phyloP scores from a whole-genome alignment of 2,888 invertebrate species.

The Lasioglossum morio region DNA sequence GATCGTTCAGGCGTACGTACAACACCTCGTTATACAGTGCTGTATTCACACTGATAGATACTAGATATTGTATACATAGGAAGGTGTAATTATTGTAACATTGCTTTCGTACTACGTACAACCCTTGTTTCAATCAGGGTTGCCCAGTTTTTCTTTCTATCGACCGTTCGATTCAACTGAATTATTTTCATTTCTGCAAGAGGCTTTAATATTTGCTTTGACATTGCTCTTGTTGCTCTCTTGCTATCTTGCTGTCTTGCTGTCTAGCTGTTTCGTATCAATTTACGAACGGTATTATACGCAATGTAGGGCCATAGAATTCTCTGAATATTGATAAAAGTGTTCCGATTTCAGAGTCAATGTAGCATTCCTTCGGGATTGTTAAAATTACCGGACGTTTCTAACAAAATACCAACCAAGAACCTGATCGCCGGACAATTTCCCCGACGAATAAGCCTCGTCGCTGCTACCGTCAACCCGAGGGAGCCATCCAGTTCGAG shows the following conservation, averaged over 20 bases:
- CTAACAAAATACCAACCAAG: constrained; percentile 84
- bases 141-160: too few species aligned
- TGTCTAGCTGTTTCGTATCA: too few species aligned
- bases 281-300: too few species aligned
- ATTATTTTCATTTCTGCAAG: too few species aligned
- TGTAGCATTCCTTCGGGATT: constrained; percentile 88
- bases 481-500: constrained; percentile 78
- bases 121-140: background rate
- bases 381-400: constrained; percentile 89
- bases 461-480: constrained; percentile 79
- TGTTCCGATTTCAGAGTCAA: constrained; percentile 80
- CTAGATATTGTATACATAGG: too few species aligned
- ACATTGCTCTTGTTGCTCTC: too few species aligned
- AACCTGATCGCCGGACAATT: constrained; percentile 81
- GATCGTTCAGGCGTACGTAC: constrained; percentile 89
- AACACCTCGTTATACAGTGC: background rate
- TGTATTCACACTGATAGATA: background rate
- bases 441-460: constrained; percentile 80
- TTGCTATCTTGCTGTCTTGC: too few species aligned
- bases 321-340: background rate
- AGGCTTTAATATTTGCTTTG: too few species aligned
- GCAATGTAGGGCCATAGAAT: background rate
- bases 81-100: too few species aligned
- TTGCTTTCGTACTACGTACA: too few species aligned
- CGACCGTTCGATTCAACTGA: too few species aligned